Percentiles rank a stretch among this genome's conserved stretches.
Conservation (phyloP, 2,797 vertebrate genomes). For the Pangasius mekongensis region DNA sequence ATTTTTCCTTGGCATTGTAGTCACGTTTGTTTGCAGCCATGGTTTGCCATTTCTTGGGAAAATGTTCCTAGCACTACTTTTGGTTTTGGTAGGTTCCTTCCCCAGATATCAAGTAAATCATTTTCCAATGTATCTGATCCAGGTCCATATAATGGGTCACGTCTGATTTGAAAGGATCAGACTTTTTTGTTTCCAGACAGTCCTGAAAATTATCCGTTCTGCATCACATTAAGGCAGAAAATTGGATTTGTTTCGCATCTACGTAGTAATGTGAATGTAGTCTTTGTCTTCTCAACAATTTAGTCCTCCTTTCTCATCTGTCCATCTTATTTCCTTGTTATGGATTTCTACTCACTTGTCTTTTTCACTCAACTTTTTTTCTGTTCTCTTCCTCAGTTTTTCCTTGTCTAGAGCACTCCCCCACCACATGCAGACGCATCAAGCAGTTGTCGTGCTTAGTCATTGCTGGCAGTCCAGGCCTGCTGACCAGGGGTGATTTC, state of each 20-base stretch:
- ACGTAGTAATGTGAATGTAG: background rate
- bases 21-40: too few relatives aligned
- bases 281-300: background rate
- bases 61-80: background rate
- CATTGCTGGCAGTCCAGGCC: background rate
- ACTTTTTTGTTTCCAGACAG: background rate
- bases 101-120: background rate
- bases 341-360: background rate
- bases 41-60: background rate
- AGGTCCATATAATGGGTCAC: background rate
- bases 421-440: background rate
- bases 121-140: background rate
- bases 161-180: background rate
- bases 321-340: background rate
- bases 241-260: background rate
- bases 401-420: background rate
- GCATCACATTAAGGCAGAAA: background rate
- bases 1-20: too few relatives aligned
- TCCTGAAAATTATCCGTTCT: too few relatives aligned
- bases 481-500: constrained; percentile 30
- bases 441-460: background rate
- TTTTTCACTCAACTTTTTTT: background rate
- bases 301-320: background rate
- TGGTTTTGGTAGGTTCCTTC: background rate
- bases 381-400: too few relatives aligned